Evolutionary conservation across 2,113 vertebrate species (phyloP), one percentile per base, ranked within the genome.

Genomic region (Cheirogaleus medius): DNA sequence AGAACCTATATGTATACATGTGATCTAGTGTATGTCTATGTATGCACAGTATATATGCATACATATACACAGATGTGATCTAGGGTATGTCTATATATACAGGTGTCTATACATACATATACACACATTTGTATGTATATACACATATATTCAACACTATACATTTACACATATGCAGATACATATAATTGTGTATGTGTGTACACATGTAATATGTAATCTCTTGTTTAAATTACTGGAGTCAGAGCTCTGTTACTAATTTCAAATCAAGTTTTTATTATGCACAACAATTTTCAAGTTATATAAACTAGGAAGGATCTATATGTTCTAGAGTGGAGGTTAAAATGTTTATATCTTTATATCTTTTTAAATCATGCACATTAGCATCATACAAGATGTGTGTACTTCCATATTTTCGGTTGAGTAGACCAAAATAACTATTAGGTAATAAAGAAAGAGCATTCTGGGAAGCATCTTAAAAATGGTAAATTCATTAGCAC

Each of bases 241-340:
- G 39, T 95, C 39, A 87, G 34, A n/a, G 4, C 14, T 82, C 44
- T 60, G 34, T 73, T 44, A 71, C 13, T 60, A 37, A 49, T 76
- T 74, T 90, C n/a, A 92, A 42, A 47, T 96, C 3, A 91, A 88
- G 93, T 89, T 86, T 84, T 21, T 80, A 18, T 34, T 69, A 56
- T 78, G 5, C 0, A 34, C 11, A 91, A 82, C 11, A 42, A 27
- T 69, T 71, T 71, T 88, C 1, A 83, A 77, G 63, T 44, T 25
- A 42, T 56, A 49, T 56, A 83, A 83, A 60, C 21, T 74, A 83
- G 3, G 29, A 74, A 93, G 49, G 2, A 91, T 44, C 25, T 82
- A 39, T 63, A 76, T 81, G 47, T 92, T 56, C 92, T 11, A 42
- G 0, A 64, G 29, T 69, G 58, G 18, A 81, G 0, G 21, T 80